Percentiles rank a stretch among this genome's conserved stretches.
phyloP scores from a whole-genome alignment of 2,888 invertebrate genomes.

The Habroteleia sp. region DNA sequence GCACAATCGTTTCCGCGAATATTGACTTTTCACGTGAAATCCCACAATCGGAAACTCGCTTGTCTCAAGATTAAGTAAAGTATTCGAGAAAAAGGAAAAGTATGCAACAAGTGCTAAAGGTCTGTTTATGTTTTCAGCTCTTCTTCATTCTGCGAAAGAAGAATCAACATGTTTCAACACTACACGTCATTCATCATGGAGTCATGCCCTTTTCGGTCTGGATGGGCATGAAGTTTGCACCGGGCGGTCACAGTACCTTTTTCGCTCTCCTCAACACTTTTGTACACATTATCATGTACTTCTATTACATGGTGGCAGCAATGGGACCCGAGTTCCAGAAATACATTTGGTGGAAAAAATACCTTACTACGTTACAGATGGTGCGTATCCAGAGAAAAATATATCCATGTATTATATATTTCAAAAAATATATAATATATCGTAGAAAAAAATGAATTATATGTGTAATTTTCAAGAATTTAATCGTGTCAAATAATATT shows the following conservation, averaged over 20 bases:
- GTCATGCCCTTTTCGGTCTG: conserved; percentile 97
- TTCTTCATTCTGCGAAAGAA: conserved; percentile 98
- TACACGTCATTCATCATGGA: conserved; percentile 98
- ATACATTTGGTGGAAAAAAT: conserved; percentile 99
- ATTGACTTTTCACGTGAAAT: conserved; percentile 2
- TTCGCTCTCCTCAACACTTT: conserved; percentile 96
- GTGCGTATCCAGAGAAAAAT: too few relatives aligned
- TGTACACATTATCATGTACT: conserved; percentile 98
- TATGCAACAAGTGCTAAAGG: conserved; percentile 23
- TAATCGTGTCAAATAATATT: too few relatives aligned
- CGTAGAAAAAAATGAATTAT: too few relatives aligned
- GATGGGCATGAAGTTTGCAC: conserved; percentile 97
- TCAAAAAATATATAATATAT: too few relatives aligned
- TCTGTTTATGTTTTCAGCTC: conserved; percentile 80
- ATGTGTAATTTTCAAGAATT: too few relatives aligned
- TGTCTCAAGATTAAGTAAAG: conserved; percentile 12
- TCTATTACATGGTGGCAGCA: conserved; percentile 97
- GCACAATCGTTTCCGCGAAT: conserved; percentile 34
- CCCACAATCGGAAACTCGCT: conserved; percentile 27
- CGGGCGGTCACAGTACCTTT: conserved; percentile 98
- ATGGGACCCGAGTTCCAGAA: conserved; percentile 96
- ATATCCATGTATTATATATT: too few relatives aligned
- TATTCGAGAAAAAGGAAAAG: conserved; percentile 12
- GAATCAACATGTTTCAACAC: conserved; percentile 94
- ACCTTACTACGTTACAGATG: conserved; percentile 97